These are phyloP conservation scores for Ophion slaviceki DNA, from an alignment of 2,888 invertebrate species.

Conservation along the genomic window DNA sequence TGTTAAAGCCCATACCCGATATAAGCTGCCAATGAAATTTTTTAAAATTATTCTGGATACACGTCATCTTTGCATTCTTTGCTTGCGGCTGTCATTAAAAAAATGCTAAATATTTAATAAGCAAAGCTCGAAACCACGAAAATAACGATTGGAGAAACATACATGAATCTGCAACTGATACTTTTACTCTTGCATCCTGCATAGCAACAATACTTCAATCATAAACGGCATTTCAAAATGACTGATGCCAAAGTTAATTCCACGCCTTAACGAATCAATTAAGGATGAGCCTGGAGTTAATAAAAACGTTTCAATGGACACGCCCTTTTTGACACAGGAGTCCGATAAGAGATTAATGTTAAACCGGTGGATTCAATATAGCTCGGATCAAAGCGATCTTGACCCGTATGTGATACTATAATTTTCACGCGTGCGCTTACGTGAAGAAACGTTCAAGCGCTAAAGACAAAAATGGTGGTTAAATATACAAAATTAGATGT, in stretches of 20 bases:
- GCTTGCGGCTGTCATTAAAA: too few relatives aligned
- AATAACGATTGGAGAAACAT: background rate
- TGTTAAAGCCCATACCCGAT: too few relatives aligned
- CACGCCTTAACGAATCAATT: background rate
- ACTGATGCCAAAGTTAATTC: background rate
- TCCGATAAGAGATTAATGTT: background rate
- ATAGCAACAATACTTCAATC: background rate
- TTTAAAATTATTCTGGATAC: background rate
- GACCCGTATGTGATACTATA: too few relatives aligned
- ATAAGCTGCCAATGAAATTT: background rate
- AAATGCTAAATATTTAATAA: too few relatives aligned
- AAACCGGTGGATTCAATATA: background rate
- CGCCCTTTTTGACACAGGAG: background rate
- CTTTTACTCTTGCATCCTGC: background rate
- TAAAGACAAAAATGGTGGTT: too few relatives aligned
- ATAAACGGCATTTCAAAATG: background rate
- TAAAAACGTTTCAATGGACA: background rate
- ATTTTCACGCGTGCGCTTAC: too few relatives aligned
- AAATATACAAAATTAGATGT: too few relatives aligned
- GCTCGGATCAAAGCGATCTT: background rate
- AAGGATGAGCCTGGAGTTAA: background rate
- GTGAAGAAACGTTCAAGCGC: too few relatives aligned
- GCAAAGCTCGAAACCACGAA: too few relatives aligned
- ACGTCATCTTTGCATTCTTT: too few relatives aligned
- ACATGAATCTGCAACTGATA: background rate